Evolutionary conservation across 2,113 vertebrate species (phyloP).

Genomic region (Struthio camelus): DNA sequence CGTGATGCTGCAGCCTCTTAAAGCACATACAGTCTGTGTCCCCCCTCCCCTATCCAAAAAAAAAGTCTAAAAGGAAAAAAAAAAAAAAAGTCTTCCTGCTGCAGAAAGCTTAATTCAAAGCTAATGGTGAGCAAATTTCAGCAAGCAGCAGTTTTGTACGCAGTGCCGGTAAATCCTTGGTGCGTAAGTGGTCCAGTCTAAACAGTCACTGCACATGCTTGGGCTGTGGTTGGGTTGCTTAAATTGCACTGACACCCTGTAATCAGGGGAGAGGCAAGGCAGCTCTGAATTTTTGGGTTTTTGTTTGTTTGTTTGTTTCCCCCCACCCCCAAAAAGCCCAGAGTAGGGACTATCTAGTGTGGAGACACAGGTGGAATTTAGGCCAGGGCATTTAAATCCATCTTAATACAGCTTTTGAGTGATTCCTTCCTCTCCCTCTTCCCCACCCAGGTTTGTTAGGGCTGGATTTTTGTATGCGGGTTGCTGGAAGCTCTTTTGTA

Average conservation of each 20-base stretch:
- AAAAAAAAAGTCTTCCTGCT: neutral
- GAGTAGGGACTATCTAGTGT: neutral
- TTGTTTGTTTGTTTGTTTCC: neutral
- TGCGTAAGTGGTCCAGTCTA: too few species aligned
- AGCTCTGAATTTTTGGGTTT: too few species aligned
- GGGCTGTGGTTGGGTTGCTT: neutral
- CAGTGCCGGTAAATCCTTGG: neutral
- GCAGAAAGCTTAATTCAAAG: neutral
- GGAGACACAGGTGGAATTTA: neutral
- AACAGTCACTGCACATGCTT: neutral
- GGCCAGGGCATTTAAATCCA: rapidly evolving
- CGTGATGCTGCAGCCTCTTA: neutral
- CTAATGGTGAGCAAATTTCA: neutral
- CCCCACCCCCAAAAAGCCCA: too few species aligned
- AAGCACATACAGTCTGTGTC: neutral
- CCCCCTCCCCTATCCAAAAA: rapidly evolving
- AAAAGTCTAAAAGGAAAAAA: too few species aligned
- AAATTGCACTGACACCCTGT: neutral
- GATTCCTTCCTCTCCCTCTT: neutral
- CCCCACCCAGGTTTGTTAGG: neutral
- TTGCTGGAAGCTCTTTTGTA: neutral
- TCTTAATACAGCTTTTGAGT: neutral
- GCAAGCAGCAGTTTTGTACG: neutral
- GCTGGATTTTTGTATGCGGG: neutral
- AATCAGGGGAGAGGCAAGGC: neutral